Evolutionary conservation across 1,140 invertebrate species (phyloP), one percentile per base, ranked within the genome.

Genomic region (Eurosta solidaginis): DNA sequence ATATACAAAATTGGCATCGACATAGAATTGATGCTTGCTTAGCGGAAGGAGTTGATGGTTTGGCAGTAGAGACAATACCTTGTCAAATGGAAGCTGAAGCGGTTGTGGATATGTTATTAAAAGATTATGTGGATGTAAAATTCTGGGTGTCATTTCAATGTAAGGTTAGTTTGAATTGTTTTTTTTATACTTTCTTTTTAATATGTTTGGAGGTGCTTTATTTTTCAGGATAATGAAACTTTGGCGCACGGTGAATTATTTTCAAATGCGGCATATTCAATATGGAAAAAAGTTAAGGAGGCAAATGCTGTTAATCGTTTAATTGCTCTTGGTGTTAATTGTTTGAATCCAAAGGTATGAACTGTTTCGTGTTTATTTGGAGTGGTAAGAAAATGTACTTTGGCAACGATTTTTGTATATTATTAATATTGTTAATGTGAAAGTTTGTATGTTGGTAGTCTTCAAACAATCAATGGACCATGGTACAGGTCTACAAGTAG

Each of bases 41-140:
- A 5, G 90, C 93, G 78, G 92, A 91, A 47, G 94, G 94, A 12
- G 93, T 94, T 1, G 95, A 97, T 88, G 83, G 96, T 0, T 83
- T 98, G 42, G 95, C 95, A 10, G 87, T 98, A 78, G 97, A 98
- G 88, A 98, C 97, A 0, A 93, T 98, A 80, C 96, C 97, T 12
- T 94, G 94, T 78, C 87, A 91, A 17, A 89, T 91, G 73, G 97
- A 98, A 89, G 96, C 94, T 0, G 90, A 94, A 86, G 94, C 94
- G 82, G 86, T 97, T 1, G 89, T 96, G 2, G 91, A 94, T 54
- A 87, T 97, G 27, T 83, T 98, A 17, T 89, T 91, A 50, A 88
- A 90, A 4, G 91, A 95, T 79, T 96, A 92, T 88, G 93, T 93
- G 17, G 82, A 90, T 42, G 87, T 89, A 0, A 93, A 93, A 86